These are phyloP conservation scores for Nebria ingens DNA, from an alignment of 1,140 invertebrate species.

Conservation along the genomic window DNA sequence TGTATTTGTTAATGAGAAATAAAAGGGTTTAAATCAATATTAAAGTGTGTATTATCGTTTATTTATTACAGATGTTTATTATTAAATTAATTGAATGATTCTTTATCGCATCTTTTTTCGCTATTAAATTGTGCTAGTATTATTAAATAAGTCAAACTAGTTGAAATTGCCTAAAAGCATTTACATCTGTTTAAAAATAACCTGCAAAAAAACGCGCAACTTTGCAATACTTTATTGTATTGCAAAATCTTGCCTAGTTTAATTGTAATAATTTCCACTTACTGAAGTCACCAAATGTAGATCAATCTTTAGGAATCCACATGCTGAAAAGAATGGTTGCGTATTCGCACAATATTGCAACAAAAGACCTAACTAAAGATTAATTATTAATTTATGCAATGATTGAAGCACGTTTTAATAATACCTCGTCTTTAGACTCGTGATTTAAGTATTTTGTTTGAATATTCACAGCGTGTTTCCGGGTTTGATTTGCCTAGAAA, in stretches of 20 bases:
- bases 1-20: no score
- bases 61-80: no score
- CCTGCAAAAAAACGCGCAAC: no score
- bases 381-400: not conserved
- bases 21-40: no score
- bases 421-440: not conserved
- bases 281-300: slow-evolving; percentile 11
- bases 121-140: slow-evolving; percentile 16
- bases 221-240: not conserved
- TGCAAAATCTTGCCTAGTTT: not conserved
- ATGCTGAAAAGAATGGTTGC: not conserved
- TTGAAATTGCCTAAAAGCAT: slow-evolving; percentile 15
- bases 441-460: no score
- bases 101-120: no score
- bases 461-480: no score
- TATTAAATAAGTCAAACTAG: slow-evolving; percentile 12
- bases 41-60: no score
- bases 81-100: no score
- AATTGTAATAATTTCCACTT: slow-evolving; percentile 1
- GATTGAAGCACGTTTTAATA: not conserved
- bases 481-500: no score
- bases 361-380: slow-evolving; percentile 10
- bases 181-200: no score
- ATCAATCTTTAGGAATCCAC: slow-evolving; percentile 10
- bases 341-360: not conserved